Evolutionary conservation across 2,888 invertebrate genomes (phyloP), one percentile per base, ranked within the genome.

Genomic region (Thyatira batis): DNA sequence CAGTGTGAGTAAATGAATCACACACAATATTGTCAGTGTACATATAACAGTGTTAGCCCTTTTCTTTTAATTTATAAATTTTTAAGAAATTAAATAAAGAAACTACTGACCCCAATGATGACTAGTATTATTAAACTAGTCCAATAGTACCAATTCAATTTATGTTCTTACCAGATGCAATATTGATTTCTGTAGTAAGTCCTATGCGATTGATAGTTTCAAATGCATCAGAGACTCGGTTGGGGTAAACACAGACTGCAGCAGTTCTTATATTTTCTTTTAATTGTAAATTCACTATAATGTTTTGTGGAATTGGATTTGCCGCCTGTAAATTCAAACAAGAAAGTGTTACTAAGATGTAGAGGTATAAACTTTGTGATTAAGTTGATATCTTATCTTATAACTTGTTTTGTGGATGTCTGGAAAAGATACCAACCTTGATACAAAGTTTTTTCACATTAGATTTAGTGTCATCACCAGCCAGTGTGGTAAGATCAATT

Each of bases 191-290:
- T 5, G 92, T 81, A 13, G 79, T 66, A 50, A 93, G 89, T 5
- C 93, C 88, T 66, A 95, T 82, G 46, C 91, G 87, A 54, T 91
- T 85, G 3, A 97, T 82, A 5, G 93, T 87, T 30, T 89, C 78
- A 46, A 93, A 89, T 45, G 96, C 97, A 89, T 96, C 96, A 17
- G 91, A 80, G 0, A 98, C 96, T 82, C 96, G 94, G 49, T 94
- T 94, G 0, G 99, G 99, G 87, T 99, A 99, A 1, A 99, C 97
- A 92, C 99, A 99, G 20, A 99, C 97, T 1, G 99, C 98, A 45
- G 96, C 99, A 43, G 97, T 96, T 63, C 91, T 93, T 45, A 95
- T 75, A 8, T 73, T 70, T 53, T 86, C 78, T 48, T 82, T 65
- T 61, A 86, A 76, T 1, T 84, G 82, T 27, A 92, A 67, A 45